Conservation (phyloP, 2,888 invertebrate genomes). For the Chouioia cunea region DNA sequence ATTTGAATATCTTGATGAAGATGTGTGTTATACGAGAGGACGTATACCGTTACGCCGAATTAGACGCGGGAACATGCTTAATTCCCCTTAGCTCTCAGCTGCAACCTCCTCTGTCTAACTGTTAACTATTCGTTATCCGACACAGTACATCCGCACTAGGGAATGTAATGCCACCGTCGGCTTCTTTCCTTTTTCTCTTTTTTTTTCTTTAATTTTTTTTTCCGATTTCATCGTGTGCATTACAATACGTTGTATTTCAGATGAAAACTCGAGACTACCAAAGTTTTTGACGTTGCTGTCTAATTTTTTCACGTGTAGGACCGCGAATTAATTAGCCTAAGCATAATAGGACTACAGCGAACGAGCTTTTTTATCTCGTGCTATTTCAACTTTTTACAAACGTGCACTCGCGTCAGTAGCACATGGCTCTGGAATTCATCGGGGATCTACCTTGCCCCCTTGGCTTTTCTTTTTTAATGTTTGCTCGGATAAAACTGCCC, state of each 20-base stretch:
- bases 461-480: no score
- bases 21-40: not conserved
- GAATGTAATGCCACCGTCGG: conserved; percentile 26
- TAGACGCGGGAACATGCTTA: conserved; percentile 6
- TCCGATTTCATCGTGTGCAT: no score
- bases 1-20: conserved; percentile 35
- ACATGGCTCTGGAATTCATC: no score
- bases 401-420: no score
- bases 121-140: no score
- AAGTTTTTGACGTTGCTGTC: not conserved
- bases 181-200: not conserved
- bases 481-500: no score
- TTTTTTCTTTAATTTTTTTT: no score
- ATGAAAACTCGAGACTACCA: no score
- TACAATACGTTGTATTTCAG: no score
- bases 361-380: not conserved
- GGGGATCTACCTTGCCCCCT: no score
- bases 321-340: conserved; percentile 34
- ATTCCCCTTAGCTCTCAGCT: conserved; percentile 11
- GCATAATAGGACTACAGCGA: conserved; percentile 17
- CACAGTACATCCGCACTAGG: no score
- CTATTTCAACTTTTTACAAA: no score
- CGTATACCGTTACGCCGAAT: conserved; percentile 23
- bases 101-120: conserved; percentile 3
- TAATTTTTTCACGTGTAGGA: not conserved